Conservation (phyloP, 2,797 vertebrate genomes). For the Ciconia nigra region DNA sequence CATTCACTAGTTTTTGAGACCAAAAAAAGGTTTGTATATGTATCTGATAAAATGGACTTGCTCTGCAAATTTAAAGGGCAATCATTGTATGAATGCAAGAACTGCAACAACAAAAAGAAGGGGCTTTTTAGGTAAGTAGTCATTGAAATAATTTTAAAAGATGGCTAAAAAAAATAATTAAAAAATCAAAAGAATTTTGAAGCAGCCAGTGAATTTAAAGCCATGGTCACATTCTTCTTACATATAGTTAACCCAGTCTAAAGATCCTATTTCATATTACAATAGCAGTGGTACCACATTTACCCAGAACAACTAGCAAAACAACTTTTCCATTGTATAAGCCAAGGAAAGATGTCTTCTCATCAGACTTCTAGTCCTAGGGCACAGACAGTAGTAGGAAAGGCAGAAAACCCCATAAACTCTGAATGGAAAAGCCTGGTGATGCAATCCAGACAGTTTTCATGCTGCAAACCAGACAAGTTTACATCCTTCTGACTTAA, state of each 20-base stretch:
- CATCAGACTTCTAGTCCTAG: background rate
- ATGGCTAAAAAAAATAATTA: background rate
- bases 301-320: background rate
- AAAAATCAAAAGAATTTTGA: background rate
- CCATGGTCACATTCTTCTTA: background rate
- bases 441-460: background rate
- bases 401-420: background rate
- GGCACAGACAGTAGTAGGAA: background rate
- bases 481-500: background rate
- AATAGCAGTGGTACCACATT: background rate
- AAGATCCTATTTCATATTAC: background rate
- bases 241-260: background rate
- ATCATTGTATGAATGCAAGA: background rate
- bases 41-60: background rate
- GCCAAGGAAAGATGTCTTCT: background rate
- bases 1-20: background rate
- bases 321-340: background rate
- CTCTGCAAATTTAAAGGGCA: background rate
- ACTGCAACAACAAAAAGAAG: background rate
- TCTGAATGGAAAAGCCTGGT: background rate
- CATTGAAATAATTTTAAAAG: background rate
- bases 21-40: background rate
- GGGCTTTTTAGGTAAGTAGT: background rate
- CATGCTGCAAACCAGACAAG: background rate
- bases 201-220: background rate